A percentile compares a stretch with the other conserved stretches of the same genome.
phyloP scores from a whole-genome alignment of 2,888 invertebrate species.

The Tupiocoris notatus region DNA sequence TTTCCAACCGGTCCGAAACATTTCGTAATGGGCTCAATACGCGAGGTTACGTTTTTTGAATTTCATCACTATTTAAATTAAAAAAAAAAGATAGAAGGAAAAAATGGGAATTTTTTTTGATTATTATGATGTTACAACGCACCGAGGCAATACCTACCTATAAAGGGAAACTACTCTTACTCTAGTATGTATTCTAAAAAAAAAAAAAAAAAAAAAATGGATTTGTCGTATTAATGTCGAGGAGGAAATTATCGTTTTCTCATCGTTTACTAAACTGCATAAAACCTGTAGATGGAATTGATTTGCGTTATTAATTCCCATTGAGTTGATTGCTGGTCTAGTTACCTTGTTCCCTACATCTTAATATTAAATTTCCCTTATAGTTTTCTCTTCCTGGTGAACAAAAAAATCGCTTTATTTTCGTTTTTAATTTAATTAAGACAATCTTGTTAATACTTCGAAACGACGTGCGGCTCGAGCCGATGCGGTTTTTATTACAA shows the following conservation, averaged over 20 bases:
- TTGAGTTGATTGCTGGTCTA: background rate
- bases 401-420: conserved; percentile 13
- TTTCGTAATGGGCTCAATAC: conserved; percentile 29
- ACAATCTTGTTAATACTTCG: conserved; percentile 30
- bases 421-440: conserved; percentile 26
- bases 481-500: background rate
- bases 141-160: conserved; percentile 34
- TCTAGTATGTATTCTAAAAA: conserved; percentile 32
- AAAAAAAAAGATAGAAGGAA: background rate
- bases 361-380: background rate
- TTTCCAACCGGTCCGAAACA: conserved; percentile 36
- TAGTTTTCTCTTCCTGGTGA: conserved; percentile 11
- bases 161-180: conserved; percentile 14
- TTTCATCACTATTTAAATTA: conserved; percentile 33
- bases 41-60: conserved; percentile 22
- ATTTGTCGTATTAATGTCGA: background rate
- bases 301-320: too few relatives aligned
- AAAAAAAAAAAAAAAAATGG: conserved; percentile 13
- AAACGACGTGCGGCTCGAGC: background rate
- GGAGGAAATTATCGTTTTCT: background rate
- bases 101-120: background rate
- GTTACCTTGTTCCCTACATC: too few relatives aligned
- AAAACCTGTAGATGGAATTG: background rate
- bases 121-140: conserved; percentile 24
- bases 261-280: background rate